A percentile compares a stretch with the other conserved stretches of the same genome.
These are phyloP conservation scores for Pelmatolapia mariae DNA, from an alignment of 2,113 vertebrate species.

Conservation along the genomic window DNA sequence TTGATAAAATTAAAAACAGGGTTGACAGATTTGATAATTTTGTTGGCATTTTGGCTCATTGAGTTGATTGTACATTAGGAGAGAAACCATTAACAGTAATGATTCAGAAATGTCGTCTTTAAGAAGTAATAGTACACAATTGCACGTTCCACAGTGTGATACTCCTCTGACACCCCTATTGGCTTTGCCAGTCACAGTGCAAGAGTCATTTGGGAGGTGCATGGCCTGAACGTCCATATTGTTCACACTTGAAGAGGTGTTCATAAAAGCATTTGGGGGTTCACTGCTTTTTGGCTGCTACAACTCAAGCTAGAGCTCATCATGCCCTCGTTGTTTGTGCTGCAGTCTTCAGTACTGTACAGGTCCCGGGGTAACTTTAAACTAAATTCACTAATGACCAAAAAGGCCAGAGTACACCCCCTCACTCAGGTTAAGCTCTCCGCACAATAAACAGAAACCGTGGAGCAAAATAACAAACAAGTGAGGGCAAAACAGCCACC, in stretches of 20 bases:
- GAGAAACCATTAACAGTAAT: background rate
- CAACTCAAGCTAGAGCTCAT: background rate
- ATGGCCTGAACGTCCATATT: background rate
- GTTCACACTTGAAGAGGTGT: background rate
- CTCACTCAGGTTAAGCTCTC: background rate
- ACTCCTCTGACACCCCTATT: background rate
- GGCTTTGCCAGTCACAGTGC: background rate
- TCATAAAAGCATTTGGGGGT: background rate
- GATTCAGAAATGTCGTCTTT: background rate
- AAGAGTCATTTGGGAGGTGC: background rate
- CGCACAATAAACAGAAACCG: background rate
- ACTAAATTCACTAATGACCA: background rate
- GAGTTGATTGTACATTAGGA: background rate
- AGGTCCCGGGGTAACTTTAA: background rate
- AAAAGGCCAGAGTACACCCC: rapidly evolving
- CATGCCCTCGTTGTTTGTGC: background rate
- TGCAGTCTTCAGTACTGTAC: background rate
- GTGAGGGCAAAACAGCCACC: background rate
- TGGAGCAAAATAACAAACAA: background rate
- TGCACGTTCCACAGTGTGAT: background rate
- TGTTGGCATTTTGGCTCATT: background rate
- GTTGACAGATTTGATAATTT: background rate
- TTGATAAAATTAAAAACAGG: background rate
- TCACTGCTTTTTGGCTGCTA: background rate
- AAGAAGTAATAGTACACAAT: background rate